A percentile compares a stretch with the other conserved stretches of the same genome.
Conservation (phyloP, 2,797 vertebrate species). For the Heterohyrax brucei region DNA sequence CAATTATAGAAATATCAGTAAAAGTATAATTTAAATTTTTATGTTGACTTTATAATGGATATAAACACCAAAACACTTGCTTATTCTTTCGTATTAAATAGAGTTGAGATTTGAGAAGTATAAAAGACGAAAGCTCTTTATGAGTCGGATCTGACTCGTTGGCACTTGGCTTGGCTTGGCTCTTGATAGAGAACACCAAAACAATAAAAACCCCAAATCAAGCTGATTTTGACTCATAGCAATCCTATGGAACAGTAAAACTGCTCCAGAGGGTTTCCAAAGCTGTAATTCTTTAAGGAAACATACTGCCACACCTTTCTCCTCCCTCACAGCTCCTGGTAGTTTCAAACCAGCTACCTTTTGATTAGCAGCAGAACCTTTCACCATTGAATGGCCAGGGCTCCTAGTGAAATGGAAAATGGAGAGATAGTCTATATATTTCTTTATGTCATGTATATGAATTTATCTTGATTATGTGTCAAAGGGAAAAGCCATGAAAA, state of each 20-base stretch:
- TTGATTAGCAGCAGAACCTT: no score
- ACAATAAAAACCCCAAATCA: no score
- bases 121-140: neutral
- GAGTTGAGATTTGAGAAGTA: neutral
- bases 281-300: no score
- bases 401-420: neutral
- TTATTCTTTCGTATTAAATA: neutral
- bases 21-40: slow-evolving; percentile 25
- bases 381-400: no score
- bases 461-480: neutral
- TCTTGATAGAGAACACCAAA: neutral
- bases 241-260: no score
- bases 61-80: neutral
- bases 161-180: no score
- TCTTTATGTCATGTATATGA: neutral
- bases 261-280: no score
- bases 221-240: no score
- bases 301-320: no score
- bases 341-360: no score
- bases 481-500: neutral
- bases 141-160: no score
- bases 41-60: slow-evolving; percentile 30
- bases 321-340: no score
- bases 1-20: neutral
- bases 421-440: neutral